Evolutionary conservation across 2,797 vertebrate genomes (phyloP).

Genomic region (Spinibarbus caldwelli): DNA sequence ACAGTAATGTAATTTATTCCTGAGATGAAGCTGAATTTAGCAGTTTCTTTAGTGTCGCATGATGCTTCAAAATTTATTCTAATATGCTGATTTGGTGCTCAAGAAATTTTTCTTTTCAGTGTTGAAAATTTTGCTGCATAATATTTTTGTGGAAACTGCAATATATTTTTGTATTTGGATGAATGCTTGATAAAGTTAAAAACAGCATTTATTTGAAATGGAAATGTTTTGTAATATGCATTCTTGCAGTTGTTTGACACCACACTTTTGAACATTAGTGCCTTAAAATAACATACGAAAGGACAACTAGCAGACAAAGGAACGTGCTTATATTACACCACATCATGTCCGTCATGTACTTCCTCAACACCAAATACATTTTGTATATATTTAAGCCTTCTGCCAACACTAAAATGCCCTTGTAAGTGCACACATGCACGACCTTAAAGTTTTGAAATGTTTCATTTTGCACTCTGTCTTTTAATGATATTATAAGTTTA

Average conservation of each 20-base stretch:
- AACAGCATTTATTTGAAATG: background rate
- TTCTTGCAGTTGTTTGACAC: background rate
- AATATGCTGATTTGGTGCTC: background rate
- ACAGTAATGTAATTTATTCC: background rate
- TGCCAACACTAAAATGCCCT: background rate
- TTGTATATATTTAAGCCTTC: background rate
- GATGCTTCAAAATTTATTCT: background rate
- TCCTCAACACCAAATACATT: background rate
- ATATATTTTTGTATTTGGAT: background rate
- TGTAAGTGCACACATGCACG: background rate
- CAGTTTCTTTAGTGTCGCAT: background rate
- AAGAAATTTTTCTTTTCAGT: background rate
- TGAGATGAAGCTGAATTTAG: background rate
- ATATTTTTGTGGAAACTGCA: background rate
- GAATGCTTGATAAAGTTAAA: background rate
- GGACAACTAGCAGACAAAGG: background rate
- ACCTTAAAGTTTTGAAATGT: background rate
- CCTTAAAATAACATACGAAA: background rate
- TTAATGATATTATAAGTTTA: background rate
- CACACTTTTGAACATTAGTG: background rate
- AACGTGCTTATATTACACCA: background rate
- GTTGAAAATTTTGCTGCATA: background rate
- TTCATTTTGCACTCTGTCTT: background rate
- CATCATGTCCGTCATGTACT: background rate
- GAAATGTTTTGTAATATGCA: background rate